phyloP scores from a whole-genome alignment of 2,113 vertebrate species.

The Eonycteris spelaea region DNA sequence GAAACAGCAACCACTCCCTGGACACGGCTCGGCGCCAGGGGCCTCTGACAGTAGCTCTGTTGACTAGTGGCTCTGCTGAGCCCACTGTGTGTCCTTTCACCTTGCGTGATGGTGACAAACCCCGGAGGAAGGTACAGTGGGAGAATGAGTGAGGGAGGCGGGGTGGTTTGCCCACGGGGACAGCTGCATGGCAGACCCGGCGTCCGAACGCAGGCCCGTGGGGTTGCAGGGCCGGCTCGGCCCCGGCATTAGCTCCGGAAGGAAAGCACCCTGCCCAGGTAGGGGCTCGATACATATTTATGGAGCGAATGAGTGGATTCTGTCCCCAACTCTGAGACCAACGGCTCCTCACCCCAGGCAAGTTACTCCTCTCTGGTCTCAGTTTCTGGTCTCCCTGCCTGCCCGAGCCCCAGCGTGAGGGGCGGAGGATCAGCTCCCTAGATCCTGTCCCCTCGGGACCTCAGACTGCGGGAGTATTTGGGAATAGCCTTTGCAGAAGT shows the following conservation, averaged over 20 bases:
- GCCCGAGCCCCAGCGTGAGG: background rate
- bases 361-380: background rate
- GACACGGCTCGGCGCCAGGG: background rate
- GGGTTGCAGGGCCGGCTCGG: background rate
- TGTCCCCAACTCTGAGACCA: background rate
- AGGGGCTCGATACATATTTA: background rate
- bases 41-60: background rate
- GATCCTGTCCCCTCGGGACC: background rate
- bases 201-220: background rate
- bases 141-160: background rate
- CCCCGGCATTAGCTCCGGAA: no score
- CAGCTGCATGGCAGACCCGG: background rate
- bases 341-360: background rate
- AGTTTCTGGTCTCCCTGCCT: background rate
- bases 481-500: background rate
- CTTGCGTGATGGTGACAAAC: background rate
- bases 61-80: rapidly evolving
- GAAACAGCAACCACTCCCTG: background rate
- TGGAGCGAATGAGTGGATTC: background rate
- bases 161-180: background rate
- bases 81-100: rapidly evolving
- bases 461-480: background rate
- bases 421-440: background rate
- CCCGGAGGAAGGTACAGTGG: background rate
- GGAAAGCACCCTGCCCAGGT: background rate